phyloP scores from a whole-genome alignment of 2,888 invertebrate genomes.

The Leuctra nigra region DNA sequence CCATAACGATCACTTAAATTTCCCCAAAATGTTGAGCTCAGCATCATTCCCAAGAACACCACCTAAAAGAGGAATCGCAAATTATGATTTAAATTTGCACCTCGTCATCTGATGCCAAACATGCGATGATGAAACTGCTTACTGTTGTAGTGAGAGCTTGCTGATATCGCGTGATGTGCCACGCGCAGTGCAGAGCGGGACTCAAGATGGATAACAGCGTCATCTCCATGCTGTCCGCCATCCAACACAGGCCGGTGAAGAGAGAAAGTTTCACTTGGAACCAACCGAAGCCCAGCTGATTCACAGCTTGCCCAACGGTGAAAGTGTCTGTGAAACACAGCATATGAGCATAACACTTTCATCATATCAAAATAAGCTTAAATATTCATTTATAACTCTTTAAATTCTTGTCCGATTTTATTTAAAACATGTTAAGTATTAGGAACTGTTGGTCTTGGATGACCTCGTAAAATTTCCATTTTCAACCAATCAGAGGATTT shows the following conservation, averaged over 20 bases:
- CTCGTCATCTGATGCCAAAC: too few relatives aligned
- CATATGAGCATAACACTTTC: too few relatives aligned
- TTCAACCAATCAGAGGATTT: too few relatives aligned
- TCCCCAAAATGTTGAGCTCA: constrained; percentile 94
- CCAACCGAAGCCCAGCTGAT: constrained; percentile 80
- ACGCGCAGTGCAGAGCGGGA: constrained; percentile 90
- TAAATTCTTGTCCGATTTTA: too few relatives aligned
- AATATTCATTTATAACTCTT: too few relatives aligned
- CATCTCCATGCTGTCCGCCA: constrained; percentile 99
- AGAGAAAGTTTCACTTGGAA: constrained; percentile 83
- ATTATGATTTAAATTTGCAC: too few relatives aligned
- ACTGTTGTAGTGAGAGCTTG: constrained; percentile 91
- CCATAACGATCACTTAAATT: constrained; percentile 91
- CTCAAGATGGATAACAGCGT: constrained; percentile 90
- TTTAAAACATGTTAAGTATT: too few relatives aligned
- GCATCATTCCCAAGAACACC: constrained; percentile 95
- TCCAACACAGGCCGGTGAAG: constrained; percentile 85
- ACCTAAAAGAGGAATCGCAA: constrained; percentile 43
- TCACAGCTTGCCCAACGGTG: constrained; percentile 80
- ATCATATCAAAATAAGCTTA: too few relatives aligned
- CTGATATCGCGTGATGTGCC: constrained; percentile 85
- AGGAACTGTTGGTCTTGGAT: too few relatives aligned
- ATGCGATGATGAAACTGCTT: constrained; percentile 25
- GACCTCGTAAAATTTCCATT: too few relatives aligned
- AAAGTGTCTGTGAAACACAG: constrained; percentile 73